Evolutionary conservation across 1,140 invertebrate species (phyloP).

Genomic region (Orchestia grillus): DNA sequence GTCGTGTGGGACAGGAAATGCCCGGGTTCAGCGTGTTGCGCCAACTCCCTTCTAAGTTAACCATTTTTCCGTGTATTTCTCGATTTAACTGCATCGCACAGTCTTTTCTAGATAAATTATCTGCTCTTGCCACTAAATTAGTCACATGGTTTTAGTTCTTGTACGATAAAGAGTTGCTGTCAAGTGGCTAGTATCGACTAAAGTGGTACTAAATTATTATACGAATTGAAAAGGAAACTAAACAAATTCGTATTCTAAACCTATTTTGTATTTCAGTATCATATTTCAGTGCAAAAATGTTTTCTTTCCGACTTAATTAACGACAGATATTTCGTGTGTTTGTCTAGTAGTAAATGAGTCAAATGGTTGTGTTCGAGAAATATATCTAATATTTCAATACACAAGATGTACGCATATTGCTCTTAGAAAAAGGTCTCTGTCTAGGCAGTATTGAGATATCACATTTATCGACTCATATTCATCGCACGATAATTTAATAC

Average conservation of each 20-base stretch:
- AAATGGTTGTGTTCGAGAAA: neutral
- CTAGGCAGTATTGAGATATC: neutral
- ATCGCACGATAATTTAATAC: neutral
- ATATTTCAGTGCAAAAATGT: no score
- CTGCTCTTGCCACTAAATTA: neutral
- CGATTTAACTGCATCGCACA: neutral
- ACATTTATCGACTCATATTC: neutral
- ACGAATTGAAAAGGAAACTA: neutral
- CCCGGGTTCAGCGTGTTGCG: neutral
- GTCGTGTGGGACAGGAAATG: neutral
- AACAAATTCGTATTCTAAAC: neutral
- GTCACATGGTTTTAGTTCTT: neutral
- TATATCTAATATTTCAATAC: neutral
- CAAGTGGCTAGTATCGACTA: neutral
- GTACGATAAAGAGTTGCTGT: neutral
- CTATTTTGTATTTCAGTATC: neutral
- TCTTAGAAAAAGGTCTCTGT: neutral
- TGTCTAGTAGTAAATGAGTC: no score
- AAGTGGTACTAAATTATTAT: neutral
- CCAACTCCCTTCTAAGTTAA: neutral
- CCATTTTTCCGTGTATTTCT: neutral
- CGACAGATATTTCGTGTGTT: no score
- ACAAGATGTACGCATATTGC: neutral
- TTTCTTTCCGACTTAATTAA: no score
- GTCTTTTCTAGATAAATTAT: neutral